Base-by-base conservation (phyloP, 2,797 vertebrate genomes). In the Parotocinclus haroldoi region DNA sequence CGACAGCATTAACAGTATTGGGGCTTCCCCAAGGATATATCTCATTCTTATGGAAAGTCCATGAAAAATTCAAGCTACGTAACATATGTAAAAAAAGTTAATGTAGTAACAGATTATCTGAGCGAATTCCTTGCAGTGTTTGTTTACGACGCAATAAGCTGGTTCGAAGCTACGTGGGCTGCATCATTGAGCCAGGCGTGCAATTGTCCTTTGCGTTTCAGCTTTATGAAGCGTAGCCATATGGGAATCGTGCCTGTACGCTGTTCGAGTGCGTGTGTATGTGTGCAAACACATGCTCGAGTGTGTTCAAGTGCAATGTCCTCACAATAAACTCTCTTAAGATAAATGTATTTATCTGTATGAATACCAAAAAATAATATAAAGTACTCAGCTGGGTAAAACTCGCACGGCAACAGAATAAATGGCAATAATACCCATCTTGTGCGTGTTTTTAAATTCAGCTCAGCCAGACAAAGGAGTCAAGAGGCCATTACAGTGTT, bases 401-500 rank as follows among this genome's bases (percentile, higher is more conserved):
- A 56, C 11, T 18, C 58, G 40, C 62, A 57, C 13, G 19, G 46
- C 66, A 39, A 8, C 39, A 3, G 63, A 57, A 49, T 66, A 56
- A 66, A 55, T 62, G 58, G 52, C 52, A 62, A 62, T 67, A 72
- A 72, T 49, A 53, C 63, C 38, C 16, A 58, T 54, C 63, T 71
- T n/a, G 64, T 50, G 27, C 14, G 48, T 61, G 63, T 72, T 72
- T 72, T 69, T 37, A 69, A 66, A 74, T 72, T 57, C 66, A 58
- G 45, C 68, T 75, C 46, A 50, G 51, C 66, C 61, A 38, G 42
- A 71, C 68, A 71, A 55, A 72, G 66, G 58, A 75, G 76, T 73
- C 70, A 71, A 75, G 73, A 71, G 70, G 60, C 61, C 68, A 74
- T 78, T 73, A 78, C 76, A 70, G 64, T 62, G 71, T 59, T 73